Percentiles rank a stretch among this genome's conserved stretches.
Evolutionary conservation across 2,797 vertebrate species (phyloP).

Genomic region (Labeo calbasu): DNA sequence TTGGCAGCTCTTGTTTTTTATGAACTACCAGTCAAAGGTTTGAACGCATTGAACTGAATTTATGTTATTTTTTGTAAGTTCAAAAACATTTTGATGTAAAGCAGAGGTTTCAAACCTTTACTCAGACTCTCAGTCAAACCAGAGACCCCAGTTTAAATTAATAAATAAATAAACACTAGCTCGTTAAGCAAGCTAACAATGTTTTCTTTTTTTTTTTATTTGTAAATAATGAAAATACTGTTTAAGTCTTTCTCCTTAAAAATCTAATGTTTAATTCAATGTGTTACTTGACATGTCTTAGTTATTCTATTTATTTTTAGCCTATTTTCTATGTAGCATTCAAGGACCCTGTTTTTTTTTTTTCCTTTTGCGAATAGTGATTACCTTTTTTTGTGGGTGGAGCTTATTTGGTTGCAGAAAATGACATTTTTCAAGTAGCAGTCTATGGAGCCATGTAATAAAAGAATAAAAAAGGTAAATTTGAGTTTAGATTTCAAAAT

Average conservation of each 20-base stretch:
- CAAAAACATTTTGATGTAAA: neutral
- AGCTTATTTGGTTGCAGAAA: no score
- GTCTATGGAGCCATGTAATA: no score
- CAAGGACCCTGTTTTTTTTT: no score
- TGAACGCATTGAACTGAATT: neutral
- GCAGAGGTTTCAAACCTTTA: neutral
- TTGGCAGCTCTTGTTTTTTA: neutral
- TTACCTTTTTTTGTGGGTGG: no score
- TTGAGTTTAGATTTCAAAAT: no score
- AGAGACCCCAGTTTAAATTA: neutral
- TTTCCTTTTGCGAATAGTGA: no score
- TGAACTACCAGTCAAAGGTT: neutral
- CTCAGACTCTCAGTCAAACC: neutral
- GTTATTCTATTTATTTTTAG: neutral
- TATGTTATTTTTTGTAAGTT: neutral
- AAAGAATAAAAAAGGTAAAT: no score
- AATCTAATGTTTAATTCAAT: no score
- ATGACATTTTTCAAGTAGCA: no score
- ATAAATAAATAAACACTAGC: neutral
- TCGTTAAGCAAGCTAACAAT: neutral
- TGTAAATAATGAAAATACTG: neutral
- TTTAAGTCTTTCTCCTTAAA: no score
- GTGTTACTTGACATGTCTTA: neutral
- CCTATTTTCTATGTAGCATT: no score
- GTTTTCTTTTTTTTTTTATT: neutral